phyloP scores from a whole-genome alignment of 2,888 invertebrate genomes.

The Diadegma fenestrale region DNA sequence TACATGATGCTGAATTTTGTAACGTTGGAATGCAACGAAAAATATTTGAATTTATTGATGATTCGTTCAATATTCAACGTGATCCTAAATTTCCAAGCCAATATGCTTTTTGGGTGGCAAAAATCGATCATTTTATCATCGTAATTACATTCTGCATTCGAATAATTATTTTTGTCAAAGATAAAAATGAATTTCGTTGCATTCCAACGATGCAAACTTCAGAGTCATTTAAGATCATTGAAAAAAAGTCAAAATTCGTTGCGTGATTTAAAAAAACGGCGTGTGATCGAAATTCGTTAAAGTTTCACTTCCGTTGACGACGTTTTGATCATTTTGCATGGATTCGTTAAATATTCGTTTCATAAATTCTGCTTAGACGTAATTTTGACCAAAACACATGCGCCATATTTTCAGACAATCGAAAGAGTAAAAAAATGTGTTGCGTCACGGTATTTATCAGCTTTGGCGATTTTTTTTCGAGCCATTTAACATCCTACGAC shows the following conservation, averaged over 20 bases:
- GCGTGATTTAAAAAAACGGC: neutral
- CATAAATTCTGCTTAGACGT: neutral
- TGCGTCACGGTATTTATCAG: slow-evolving; percentile 9
- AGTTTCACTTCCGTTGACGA: neutral
- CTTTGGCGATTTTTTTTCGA: slow-evolving; percentile 16
- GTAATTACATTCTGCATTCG: too few species aligned
- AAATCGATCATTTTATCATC: too few species aligned
- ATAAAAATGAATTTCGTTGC: too few species aligned
- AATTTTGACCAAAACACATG: neutral
- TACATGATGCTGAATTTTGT: too few species aligned
- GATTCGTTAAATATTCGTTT: neutral
- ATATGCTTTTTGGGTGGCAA: too few species aligned
- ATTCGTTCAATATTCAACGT: too few species aligned
- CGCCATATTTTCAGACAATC: neutral
- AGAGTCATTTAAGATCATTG: too few species aligned
- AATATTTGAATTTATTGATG: too few species aligned
- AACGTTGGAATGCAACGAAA: too few species aligned
- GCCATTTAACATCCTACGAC: neutral
- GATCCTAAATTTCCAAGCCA: too few species aligned
- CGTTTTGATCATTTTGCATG: neutral
- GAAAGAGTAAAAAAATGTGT: neutral
- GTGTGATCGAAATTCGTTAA: neutral
- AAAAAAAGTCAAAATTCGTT: neutral
- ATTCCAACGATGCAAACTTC: too few species aligned
- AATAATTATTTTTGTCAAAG: too few species aligned